Evolutionary conservation across 35 echinoderm and acorn worm species (phyloP), one percentile per base, ranked within the genome.

Genomic region (Amphiura filiformis): DNA sequence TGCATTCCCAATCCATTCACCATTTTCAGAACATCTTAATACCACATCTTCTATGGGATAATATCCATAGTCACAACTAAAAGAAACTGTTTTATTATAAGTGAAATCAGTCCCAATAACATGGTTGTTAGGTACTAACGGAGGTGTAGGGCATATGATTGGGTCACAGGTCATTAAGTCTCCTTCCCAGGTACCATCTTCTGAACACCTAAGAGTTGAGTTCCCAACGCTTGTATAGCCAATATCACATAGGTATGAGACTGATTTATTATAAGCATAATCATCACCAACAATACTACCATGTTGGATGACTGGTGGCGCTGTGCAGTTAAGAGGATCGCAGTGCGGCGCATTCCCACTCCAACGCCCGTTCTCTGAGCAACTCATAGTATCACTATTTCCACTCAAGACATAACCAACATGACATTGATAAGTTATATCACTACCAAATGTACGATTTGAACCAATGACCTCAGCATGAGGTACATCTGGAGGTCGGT

Each of bases 281-380:
- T 76, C 65, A n/a, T 86, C 37, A 0, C 88, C 84, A 31, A 35
- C n/a, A 20, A 78, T 28, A 13, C 30, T 64, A 0, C 36, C 78
- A 82, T 90, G 76, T 80, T 0, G 65, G 22, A 39, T 81, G 79
- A 78, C 14, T 33, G 86, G 75, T 37, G 86, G 80, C 9, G 36
- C 33, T 17, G 65, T 79, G 47, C 91, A 93, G 31, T 88, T 65
- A 42, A 93, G 31, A 5, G 76, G 42, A 56, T n/a, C 32, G 39
- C 91, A 93, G n/a, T 38, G 35, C 7, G 91, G 91, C 18, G 78
- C 52, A 0, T 26, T 11, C 3, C 41, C 39, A 22, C 81, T 81
- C 95, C 95, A 97, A 3, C 35, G 11, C 5, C 88, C 95, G 39
- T 75, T 52, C 75, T 76, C 82, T 23, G 35, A 33, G 76, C 95